Evolutionary conservation across 2,888 invertebrate species (phyloP).

Genomic region (Diaperis boleti): DNA sequence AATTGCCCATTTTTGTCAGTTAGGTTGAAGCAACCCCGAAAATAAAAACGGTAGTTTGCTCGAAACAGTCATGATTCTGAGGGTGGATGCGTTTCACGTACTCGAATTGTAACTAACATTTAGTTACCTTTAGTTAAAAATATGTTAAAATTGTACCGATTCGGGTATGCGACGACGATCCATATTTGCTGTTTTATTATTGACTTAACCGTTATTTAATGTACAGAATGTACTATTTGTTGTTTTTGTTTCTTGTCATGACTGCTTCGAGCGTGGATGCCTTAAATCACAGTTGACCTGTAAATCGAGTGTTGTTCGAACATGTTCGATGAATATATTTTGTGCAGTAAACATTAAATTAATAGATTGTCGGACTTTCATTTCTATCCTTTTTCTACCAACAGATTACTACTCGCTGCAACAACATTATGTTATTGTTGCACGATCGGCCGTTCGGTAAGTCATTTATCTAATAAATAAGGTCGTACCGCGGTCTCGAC

Average conservation of each 20-base stretch:
- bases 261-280: slow-evolving; percentile 54
- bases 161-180: slow-evolving; percentile 8
- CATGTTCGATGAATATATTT: slow-evolving; percentile 68
- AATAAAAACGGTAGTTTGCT: slow-evolving; percentile 47
- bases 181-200: slow-evolving; percentile 46
- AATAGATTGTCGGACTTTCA: slow-evolving; percentile 57
- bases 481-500: no score
- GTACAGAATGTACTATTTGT: slow-evolving; percentile 52
- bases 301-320: slow-evolving; percentile 66
- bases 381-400: no score
- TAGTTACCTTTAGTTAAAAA: slow-evolving; percentile 31
- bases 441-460: no score
- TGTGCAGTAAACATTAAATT: slow-evolving; percentile 67
- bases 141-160: slow-evolving; percentile 2
- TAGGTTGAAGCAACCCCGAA: slow-evolving; percentile 48
- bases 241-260: slow-evolving; percentile 48
- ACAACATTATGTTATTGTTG: no score
- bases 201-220: slow-evolving; percentile 54
- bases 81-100: slow-evolving; percentile 26
- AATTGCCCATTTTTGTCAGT: slow-evolving; percentile 45
- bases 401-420: no score
- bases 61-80: slow-evolving; percentile 52
- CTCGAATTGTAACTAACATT: slow-evolving; percentile 26
- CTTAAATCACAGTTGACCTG: slow-evolving; percentile 60
- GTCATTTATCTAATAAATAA: no score